Evolutionary conservation across 92 coral and sea anemone species (phyloP).

Genomic region (Montipora capitata): DNA sequence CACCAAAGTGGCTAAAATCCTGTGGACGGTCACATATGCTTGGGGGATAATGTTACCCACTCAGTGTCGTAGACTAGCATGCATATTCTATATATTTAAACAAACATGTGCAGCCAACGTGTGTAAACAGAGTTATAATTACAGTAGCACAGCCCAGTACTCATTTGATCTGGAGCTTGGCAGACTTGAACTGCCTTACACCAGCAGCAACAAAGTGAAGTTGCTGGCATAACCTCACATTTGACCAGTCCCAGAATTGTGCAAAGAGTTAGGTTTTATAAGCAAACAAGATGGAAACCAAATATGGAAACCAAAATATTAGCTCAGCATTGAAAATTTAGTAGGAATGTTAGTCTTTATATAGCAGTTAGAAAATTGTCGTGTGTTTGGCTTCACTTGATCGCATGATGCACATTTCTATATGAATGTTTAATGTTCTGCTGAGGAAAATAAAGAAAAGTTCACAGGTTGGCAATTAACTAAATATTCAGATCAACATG

Average conservation of each 20-base stretch:
- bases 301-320: not conserved
- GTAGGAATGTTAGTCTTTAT: not conserved
- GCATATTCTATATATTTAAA: not conserved
- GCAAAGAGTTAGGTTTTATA: not conserved
- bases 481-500: not conserved
- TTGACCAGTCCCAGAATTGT: no score
- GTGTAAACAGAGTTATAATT: constrained; percentile 31
- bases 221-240: not conserved
- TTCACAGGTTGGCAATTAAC: not conserved
- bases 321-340: constrained; percentile 1
- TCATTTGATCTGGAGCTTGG: constrained; percentile 27
- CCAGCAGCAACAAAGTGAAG: constrained; percentile 17
- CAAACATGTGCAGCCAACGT: not conserved
- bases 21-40: no score
- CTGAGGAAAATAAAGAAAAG: not conserved
- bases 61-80: not conserved
- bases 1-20: no score
- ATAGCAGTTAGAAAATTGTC: not conserved
- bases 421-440: not conserved
- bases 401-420: not conserved
- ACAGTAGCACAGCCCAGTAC: constrained; percentile 40
- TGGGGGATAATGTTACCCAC: not conserved
- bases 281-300: not conserved
- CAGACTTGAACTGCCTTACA: constrained; percentile 25
- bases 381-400: not conserved